Conservation (phyloP, 2,888 invertebrate genomes). For the Hypomecis punctinalis region DNA sequence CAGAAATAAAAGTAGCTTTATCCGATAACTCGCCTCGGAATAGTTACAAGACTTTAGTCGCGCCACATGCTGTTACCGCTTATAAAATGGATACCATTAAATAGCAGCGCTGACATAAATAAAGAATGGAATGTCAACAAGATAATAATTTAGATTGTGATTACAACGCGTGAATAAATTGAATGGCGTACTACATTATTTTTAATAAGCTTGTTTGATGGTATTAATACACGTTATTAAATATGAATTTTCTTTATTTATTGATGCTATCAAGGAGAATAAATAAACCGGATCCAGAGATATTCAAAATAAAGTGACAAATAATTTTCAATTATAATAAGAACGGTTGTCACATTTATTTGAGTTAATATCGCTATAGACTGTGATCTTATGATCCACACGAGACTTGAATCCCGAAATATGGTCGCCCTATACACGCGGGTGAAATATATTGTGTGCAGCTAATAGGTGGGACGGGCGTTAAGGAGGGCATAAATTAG, state of each 20-base stretch:
- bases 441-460: slow-evolving; percentile 79
- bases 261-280: slow-evolving; percentile 18
- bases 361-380: slow-evolving; percentile 35
- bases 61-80: slow-evolving; percentile 44
- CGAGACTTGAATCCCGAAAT: slow-evolving; percentile 49
- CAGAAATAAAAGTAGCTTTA: slow-evolving; percentile 81
- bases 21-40: slow-evolving; percentile 78
- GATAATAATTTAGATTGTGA: slow-evolving; percentile 26
- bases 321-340: slow-evolving; percentile 32
- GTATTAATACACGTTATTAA: slow-evolving; percentile 25
- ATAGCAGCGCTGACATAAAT: slow-evolving; percentile 20
- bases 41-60: slow-evolving; percentile 62
- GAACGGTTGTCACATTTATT: slow-evolving; percentile 35
- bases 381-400: slow-evolving; percentile 39
- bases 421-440: slow-evolving; percentile 61
- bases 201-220: slow-evolving; percentile 32
- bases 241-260: slow-evolving; percentile 25
- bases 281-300: slow-evolving; percentile 10
- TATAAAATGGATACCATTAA: slow-evolving; percentile 20
- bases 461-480: slow-evolving; percentile 83
- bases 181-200: slow-evolving; percentile 19
- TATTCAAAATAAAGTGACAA: slow-evolving; percentile 33
- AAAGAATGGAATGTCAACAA: slow-evolving; percentile 26
- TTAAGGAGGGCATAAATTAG: slow-evolving; percentile 84
- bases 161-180: slow-evolving; percentile 27